Percentiles rank a stretch among this genome's conserved stretches.
Evolutionary conservation across 2,797 vertebrate genomes (phyloP).

Genomic region (Muscicapa striata): DNA sequence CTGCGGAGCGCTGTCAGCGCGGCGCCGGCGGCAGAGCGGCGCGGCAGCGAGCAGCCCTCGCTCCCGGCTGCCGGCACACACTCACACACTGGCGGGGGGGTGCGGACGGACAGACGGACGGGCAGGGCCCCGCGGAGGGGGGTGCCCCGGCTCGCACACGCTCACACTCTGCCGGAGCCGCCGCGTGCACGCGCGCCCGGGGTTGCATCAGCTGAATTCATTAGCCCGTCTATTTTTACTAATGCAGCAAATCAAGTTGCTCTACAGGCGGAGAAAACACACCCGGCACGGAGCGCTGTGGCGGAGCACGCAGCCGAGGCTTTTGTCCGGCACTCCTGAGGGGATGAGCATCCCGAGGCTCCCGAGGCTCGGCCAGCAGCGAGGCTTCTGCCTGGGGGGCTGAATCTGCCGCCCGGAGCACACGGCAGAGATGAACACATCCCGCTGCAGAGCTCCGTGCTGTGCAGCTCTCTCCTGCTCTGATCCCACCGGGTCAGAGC

Average conservation of each 20-base stretch:
- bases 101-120: accelerated
- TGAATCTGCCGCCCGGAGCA: neutral
- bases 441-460: neutral
- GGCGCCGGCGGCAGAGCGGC: neutral
- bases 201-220: slow-evolving; percentile 64
- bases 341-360: neutral
- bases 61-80: neutral
- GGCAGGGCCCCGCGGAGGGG: neutral
- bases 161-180: neutral
- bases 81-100: accelerated
- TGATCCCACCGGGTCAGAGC: neutral
- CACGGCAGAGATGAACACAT: neutral
- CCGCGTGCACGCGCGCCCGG: neutral
- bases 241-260: slow-evolving; percentile 65
- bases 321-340: neutral
- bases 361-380: neutral
- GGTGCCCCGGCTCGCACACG: neutral
- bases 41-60: neutral
- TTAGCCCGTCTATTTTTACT: slow-evolving; percentile 61
- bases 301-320: neutral
- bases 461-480: neutral
- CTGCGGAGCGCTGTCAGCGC: neutral
- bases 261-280: slow-evolving; percentile 21
- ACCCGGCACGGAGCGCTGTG: neutral
- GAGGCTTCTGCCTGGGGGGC: neutral